A percentile compares a stretch with the other conserved stretches of the same genome.
These are phyloP conservation scores for Cephonodes hylas DNA, from an alignment of 2,888 invertebrate species.

Conservation along the genomic window DNA sequence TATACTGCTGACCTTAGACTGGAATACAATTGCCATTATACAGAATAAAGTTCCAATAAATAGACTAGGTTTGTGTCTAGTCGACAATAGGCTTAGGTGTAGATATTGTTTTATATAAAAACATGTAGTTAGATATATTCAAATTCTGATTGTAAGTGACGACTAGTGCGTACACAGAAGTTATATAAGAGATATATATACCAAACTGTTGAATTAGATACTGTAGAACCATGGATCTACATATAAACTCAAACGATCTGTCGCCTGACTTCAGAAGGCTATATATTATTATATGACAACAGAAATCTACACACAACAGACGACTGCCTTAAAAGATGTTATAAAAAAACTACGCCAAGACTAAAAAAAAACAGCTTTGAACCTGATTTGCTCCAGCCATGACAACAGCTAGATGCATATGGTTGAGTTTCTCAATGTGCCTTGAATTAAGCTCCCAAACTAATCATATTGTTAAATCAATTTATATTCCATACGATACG, in stretches of 20 bases:
- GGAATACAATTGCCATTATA: conserved; percentile 34
- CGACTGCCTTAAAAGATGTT: neutral
- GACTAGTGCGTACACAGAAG: conserved; percentile 24
- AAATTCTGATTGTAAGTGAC: conserved; percentile 48
- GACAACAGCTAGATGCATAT: neutral
- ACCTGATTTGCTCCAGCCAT: neutral
- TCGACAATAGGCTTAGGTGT: conserved; percentile 66
- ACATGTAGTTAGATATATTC: conserved; percentile 74
- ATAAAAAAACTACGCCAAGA: neutral
- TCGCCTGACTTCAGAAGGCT: neutral
- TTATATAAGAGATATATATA: neutral
- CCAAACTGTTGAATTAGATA: neutral
- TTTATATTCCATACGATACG: too few relatives aligned
- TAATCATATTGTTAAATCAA: too few relatives aligned
- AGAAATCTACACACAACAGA: neutral
- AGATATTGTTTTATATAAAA: conserved; percentile 76
- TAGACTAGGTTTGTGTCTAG: conserved; percentile 57
- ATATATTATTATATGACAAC: neutral
- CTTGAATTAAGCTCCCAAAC: neutral
- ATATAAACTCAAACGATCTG: too few relatives aligned
- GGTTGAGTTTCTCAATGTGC: neutral
- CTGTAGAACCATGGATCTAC: too few relatives aligned
- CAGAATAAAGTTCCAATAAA: conserved; percentile 56
- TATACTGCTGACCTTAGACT: conserved; percentile 27
- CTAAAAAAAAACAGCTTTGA: neutral